Conservation (phyloP, 2,888 invertebrate genomes). For the Patella depressa region DNA sequence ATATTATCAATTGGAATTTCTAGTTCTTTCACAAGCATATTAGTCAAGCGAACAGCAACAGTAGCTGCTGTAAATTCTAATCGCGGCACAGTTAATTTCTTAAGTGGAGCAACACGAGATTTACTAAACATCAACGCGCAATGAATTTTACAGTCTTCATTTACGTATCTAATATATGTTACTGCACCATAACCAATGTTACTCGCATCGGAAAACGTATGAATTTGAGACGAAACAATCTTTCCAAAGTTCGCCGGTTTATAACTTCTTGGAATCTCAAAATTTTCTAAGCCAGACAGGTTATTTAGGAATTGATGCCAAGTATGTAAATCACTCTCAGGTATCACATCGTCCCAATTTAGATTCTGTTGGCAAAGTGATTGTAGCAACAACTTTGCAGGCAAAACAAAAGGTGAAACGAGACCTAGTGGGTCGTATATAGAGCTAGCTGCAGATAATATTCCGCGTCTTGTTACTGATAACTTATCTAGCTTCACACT, state of each 20-base stretch:
- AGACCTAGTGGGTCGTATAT: slow-evolving; percentile 22
- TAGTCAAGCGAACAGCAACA: slow-evolving; percentile 35
- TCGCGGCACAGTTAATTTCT: no score
- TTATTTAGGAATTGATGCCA: slow-evolving; percentile 6
- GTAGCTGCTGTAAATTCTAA: background rate
- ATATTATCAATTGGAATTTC: no score
- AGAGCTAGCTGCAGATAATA: slow-evolving; percentile 15
- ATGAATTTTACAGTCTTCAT: no score
- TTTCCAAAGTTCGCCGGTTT: background rate
- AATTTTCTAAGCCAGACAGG: slow-evolving; percentile 1
- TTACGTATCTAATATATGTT: slow-evolving; percentile 4
- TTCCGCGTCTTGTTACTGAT: slow-evolving; percentile 7
- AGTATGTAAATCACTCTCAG: background rate
- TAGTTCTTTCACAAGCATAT: no score
- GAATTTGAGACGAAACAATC: no score
- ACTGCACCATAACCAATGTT: background rate
- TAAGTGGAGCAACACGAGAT: no score
- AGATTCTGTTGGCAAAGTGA: no score
- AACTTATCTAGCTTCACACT: background rate
- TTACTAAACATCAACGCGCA: no score
- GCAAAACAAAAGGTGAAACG: slow-evolving; percentile 14
- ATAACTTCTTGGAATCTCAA: slow-evolving; percentile 1
- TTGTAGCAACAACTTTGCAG: background rate
- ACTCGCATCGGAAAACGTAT: no score
- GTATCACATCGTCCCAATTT: no score